phyloP scores from a whole-genome alignment of 2,797 vertebrate genomes.

The Petrocephalus sullivani region DNA sequence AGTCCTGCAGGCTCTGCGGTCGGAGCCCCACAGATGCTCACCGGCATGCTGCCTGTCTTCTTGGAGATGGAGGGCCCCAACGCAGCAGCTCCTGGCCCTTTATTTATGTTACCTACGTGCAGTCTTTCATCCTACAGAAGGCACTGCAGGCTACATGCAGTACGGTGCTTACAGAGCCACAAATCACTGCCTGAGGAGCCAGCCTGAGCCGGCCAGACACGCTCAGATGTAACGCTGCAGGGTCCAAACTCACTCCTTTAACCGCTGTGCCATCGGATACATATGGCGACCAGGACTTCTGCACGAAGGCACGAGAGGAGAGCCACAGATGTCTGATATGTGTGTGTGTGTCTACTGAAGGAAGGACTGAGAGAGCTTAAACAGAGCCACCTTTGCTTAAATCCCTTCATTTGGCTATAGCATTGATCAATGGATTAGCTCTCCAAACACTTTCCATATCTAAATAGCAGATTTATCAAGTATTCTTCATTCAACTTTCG shows the following conservation, averaged over 20 bases:
- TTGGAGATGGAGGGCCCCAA: slow-evolving; percentile 40
- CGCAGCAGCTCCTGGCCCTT: slow-evolving; percentile 15
- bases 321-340: neutral
- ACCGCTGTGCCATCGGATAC: neutral
- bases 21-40: slow-evolving; percentile 55
- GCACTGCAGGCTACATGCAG: neutral
- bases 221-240: neutral
- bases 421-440: neutral
- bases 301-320: neutral
- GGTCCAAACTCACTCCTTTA: neutral
- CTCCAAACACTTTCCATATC: neutral
- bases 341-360: neutral
- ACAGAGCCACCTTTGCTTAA: neutral
- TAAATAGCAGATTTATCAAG: neutral
- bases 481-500: neutral
- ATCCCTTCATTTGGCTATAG: neutral
- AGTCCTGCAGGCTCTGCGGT: slow-evolving; percentile 46
- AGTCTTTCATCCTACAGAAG: neutral
- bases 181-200: neutral
- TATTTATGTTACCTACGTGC: neutral
- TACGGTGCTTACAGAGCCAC: neutral
- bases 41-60: slow-evolving; percentile 38
- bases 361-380: neutral
- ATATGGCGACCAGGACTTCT: neutral
- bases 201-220: neutral